Percentiles rank a stretch among this genome's conserved stretches.
Conservation (phyloP, 30 jellyfish, hydroid and myxozoan genomes). For the Pelagia noctiluca region DNA sequence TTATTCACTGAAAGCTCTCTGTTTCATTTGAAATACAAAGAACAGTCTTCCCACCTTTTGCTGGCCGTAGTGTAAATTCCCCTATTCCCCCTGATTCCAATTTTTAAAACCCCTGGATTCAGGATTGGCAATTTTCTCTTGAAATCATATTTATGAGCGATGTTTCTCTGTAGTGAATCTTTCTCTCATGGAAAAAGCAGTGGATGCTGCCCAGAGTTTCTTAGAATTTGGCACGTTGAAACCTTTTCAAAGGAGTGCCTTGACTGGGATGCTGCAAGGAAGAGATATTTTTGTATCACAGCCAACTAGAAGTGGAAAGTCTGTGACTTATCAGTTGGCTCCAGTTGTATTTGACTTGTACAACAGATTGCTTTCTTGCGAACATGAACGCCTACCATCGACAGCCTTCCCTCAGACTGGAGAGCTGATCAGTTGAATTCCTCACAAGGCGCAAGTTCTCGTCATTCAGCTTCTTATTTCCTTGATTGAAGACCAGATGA, state of each 20-base stretch:
- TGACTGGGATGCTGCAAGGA: conserved; percentile 30
- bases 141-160: too few relatives aligned
- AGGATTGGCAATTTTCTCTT: too few relatives aligned
- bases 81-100: too few relatives aligned
- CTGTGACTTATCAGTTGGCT: conserved; percentile 17
- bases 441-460: conserved; percentile 9
- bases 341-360: conserved; percentile 24
- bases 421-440: conserved; percentile 5
- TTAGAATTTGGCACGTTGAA: not conserved
- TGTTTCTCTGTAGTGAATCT: conserved; percentile 24
- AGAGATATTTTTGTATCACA: conserved; percentile 21
- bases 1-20: too few relatives aligned
- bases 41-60: too few relatives aligned
- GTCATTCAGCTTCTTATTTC: conserved; percentile 11
- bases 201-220: conserved; percentile 23
- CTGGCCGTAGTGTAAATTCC: too few relatives aligned
- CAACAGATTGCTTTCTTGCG: conserved; percentile 13
- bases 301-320: conserved; percentile 20
- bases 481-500: conserved; percentile 21
- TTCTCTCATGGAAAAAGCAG: conserved; percentile 19
- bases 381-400: conserved; percentile 17
- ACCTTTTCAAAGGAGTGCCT: conserved; percentile 14
- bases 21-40: too few relatives aligned
- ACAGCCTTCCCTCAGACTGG: conserved; percentile 22
- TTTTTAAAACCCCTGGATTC: too few relatives aligned